Evolutionary conservation across 2,113 vertebrate species (phyloP).

Genomic region (Leuciscus idus): DNA sequence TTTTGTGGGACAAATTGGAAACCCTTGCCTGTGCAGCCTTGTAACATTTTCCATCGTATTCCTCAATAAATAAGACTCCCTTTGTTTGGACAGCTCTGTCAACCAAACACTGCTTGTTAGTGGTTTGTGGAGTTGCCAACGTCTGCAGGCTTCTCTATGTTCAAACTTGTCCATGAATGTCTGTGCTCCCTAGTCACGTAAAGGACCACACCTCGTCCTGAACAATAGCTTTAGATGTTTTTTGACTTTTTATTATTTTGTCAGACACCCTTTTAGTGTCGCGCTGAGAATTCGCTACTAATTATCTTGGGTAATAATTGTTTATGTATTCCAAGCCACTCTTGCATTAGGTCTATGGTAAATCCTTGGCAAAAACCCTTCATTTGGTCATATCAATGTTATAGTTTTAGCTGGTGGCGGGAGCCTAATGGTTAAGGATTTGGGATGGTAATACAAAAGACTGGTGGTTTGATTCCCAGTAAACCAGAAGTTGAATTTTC

Average conservation of each 20-base stretch:
- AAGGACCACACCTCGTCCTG: constrained; percentile 61
- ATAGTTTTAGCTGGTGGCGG: background rate
- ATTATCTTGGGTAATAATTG: background rate
- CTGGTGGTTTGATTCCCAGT: background rate
- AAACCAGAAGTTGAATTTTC: background rate
- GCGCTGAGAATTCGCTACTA: background rate
- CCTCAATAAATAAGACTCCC: constrained; percentile 24
- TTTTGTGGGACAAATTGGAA: background rate
- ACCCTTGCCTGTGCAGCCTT: background rate
- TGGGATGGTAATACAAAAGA: background rate
- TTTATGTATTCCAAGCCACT: background rate
- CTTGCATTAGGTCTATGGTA: background rate
- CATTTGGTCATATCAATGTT: background rate
- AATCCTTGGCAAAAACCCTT: background rate
- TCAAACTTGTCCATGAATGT: constrained; percentile 44
- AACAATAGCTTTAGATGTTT: constrained; percentile 29
- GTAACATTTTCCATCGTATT: constrained; percentile 32
- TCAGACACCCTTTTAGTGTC: background rate
- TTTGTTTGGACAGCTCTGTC: constrained; percentile 27
- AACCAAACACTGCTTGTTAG: constrained; percentile 1
- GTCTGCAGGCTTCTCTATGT: constrained; percentile 30
- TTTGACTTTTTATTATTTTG: background rate
- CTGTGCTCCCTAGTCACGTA: background rate
- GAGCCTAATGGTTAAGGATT: too few species aligned
- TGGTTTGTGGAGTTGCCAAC: constrained; percentile 1